Conservation (phyloP, 2,888 invertebrate genomes). For the Pristionchus maxplancki region DNA sequence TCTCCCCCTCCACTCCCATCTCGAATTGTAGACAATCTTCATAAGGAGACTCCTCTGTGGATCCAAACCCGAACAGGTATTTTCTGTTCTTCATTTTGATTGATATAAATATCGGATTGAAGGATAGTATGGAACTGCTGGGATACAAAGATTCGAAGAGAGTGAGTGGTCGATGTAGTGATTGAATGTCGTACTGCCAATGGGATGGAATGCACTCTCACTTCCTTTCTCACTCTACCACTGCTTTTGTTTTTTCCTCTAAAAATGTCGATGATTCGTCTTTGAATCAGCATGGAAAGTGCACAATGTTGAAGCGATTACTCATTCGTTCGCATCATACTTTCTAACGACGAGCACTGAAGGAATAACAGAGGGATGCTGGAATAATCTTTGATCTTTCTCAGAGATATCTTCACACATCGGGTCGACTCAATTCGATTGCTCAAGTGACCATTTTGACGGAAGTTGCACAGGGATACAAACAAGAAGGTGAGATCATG, state of each 20-base stretch:
- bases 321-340: neutral
- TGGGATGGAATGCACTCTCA: neutral
- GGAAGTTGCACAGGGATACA: constrained; percentile 40
- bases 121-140: constrained; percentile 20
- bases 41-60: neutral
- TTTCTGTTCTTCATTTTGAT: neutral
- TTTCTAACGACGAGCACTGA: neutral
- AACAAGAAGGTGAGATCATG: constrained; percentile 34
- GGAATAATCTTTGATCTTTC: neutral
- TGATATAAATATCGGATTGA: neutral
- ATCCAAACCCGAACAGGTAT: neutral
- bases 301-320: neutral
- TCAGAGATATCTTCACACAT: constrained; percentile 1
- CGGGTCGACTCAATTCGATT: constrained; percentile 35
- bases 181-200: neutral
- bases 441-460: constrained; percentile 31
- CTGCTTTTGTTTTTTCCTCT: neutral
- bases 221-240: neutral
- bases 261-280: neutral
- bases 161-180: neutral
- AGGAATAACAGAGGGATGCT: neutral
- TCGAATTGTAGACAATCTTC: neutral
- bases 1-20: neutral
- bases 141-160: constrained; percentile 4
- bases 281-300: neutral